Conservation (phyloP, 2,113 vertebrate species). For the Notarius lentiginosus region DNA sequence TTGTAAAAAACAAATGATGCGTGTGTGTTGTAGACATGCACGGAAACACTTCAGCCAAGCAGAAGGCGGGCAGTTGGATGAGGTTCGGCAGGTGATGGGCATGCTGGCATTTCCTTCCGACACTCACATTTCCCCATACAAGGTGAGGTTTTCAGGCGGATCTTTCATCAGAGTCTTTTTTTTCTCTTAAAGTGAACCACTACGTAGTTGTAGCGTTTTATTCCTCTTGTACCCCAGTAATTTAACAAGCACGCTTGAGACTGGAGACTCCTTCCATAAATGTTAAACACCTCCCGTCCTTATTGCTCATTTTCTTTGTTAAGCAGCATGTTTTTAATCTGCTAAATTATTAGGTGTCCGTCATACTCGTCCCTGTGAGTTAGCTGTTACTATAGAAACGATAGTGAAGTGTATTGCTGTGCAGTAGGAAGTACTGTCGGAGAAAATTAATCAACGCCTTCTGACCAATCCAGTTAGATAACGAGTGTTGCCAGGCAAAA, state of each 20-base stretch:
- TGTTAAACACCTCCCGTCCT: neutral
- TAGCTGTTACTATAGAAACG: neutral
- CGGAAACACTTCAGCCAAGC: constrained; percentile 98
- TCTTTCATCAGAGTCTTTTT: neutral
- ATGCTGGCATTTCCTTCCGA: constrained; percentile 99
- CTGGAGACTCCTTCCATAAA: neutral
- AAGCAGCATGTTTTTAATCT: neutral
- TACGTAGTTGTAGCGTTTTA: neutral
- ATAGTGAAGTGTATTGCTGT: neutral
- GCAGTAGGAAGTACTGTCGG: neutral
- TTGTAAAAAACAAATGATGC: neutral
- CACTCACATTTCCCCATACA: constrained; percentile 97
- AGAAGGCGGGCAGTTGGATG: constrained; percentile 95
- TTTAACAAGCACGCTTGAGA: neutral
- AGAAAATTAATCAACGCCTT: neutral
- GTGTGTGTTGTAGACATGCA: constrained; percentile 81
- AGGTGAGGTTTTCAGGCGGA: constrained; percentile 71
- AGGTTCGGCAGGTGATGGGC: constrained; percentile 98
- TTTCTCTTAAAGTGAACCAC: neutral
- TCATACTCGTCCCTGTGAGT: neutral
- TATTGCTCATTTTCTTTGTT: neutral
- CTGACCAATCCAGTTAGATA: neutral
- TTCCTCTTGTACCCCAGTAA: neutral
- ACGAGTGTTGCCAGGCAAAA: too few species aligned
- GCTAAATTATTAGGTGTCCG: neutral